A percentile compares a stretch with the other conserved stretches of the same genome.
These are phyloP conservation scores for Argynnis bischoffii DNA, from an alignment of 2,888 invertebrate species.

Conservation along the genomic window DNA sequence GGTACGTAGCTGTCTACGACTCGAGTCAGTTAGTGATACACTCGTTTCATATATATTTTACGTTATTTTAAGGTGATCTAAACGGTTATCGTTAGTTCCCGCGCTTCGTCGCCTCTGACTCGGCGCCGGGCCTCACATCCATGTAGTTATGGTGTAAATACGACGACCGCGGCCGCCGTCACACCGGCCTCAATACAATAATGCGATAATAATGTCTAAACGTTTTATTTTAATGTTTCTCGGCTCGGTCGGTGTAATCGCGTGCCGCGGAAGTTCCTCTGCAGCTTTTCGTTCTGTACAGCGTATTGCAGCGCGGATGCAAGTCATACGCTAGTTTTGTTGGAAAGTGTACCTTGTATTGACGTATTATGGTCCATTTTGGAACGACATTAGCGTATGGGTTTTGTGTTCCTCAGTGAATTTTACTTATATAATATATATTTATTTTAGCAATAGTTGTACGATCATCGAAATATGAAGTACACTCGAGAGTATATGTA, in stretches of 20 bases:
- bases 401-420: conserved; percentile 14
- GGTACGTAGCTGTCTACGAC: conserved; percentile 41
- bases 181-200: conserved; percentile 7
- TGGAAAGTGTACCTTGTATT: conserved; percentile 11
- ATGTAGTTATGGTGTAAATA: too few species aligned
- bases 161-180: conserved; percentile 7
- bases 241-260: conserved; percentile 3
- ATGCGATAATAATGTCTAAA: conserved; percentile 1
- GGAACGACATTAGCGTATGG: conserved; percentile 10
- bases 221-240: too few species aligned
- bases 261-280: conserved; percentile 5
- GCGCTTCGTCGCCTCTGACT: too few species aligned
- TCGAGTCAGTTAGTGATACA: conserved; percentile 37
- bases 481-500: conserved; percentile 28
- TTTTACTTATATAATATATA: conserved; percentile 32
- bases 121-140: conserved; percentile 25
- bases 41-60: conserved; percentile 27
- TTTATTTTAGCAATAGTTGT: conserved; percentile 38
- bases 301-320: conserved; percentile 5
- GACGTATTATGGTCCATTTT: conserved; percentile 6
- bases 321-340: conserved; percentile 5
- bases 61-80: conserved; percentile 24
- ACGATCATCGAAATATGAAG: conserved; percentile 37
- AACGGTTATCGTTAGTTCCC: conserved; percentile 5
- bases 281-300: conserved; percentile 23